Evolutionary conservation across 1,140 invertebrate genomes (phyloP).

Genomic region (Sitophilus oryzae): DNA sequence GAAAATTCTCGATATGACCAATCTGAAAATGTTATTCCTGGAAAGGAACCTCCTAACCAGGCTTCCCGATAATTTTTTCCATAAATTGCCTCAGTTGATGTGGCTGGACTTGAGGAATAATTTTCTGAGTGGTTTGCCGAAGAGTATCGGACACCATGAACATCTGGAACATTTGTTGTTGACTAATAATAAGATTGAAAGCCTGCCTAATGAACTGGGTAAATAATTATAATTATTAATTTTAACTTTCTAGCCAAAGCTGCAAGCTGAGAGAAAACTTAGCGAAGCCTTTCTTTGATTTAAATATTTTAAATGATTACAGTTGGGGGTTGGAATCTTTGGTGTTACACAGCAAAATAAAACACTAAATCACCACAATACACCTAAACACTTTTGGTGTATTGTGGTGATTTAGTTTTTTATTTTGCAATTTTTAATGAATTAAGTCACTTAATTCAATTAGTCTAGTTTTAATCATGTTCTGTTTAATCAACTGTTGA

Average conservation of each 20-base stretch:
- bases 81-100: conserved; percentile 35
- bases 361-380: no score
- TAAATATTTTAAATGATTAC: no score
- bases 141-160: conserved; percentile 39
- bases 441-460: conserved; percentile 1
- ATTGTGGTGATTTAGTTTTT: no score
- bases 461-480: no score
- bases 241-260: neutral
- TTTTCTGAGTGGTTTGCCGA: conserved; percentile 35
- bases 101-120: conserved; percentile 46
- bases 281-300: no score
- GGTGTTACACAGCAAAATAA: no score
- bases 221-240: conserved; percentile 8
- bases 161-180: conserved; percentile 41
- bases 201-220: conserved; percentile 39
- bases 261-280: no score
- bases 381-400: no score
- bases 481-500: no score
- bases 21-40: conserved; percentile 43
- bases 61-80: conserved; percentile 41
- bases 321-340: no score
- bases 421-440: no score
- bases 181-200: conserved; percentile 37
- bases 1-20: conserved; percentile 31
- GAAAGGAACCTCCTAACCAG: conserved; percentile 38